Percentiles rank a stretch among this genome's conserved stretches.
These are phyloP conservation scores for Dinocampus coccinellae DNA, from an alignment of 2,888 invertebrate genomes.

Conservation along the genomic window DNA sequence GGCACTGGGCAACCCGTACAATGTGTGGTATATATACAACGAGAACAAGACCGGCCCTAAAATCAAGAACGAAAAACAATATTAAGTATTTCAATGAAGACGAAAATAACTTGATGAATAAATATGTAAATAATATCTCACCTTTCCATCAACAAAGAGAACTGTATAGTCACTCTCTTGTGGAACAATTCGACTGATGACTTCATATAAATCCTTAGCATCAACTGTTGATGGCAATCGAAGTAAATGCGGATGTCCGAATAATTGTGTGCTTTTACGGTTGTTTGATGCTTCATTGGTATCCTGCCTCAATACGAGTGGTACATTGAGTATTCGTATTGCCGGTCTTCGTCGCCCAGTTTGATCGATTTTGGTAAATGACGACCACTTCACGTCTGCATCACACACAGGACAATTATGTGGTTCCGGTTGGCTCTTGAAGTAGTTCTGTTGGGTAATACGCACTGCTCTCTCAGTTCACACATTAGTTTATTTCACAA, in stretches of 20 bases:
- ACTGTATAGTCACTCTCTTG: slow-evolving; percentile 70
- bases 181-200: slow-evolving; percentile 70
- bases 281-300: slow-evolving; percentile 70
- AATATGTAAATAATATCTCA: slow-evolving; percentile 47
- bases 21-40: slow-evolving; percentile 72
- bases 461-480: slow-evolving; percentile 56
- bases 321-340: slow-evolving; percentile 71
- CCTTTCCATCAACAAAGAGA: slow-evolving; percentile 74
- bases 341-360: slow-evolving; percentile 62
- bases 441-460: slow-evolving; percentile 63
- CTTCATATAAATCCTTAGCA: slow-evolving; percentile 70
- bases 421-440: slow-evolving; percentile 59
- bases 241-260: slow-evolving; percentile 73
- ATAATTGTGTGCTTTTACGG: slow-evolving; percentile 67
- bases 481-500: slow-evolving; percentile 56
- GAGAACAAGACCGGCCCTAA: slow-evolving; percentile 74
- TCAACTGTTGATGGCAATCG: slow-evolving; percentile 72
- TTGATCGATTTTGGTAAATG: slow-evolving; percentile 64
- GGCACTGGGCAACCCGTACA: slow-evolving; percentile 74
- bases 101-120: not conserved
- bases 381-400: slow-evolving; percentile 55
- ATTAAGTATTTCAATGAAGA: not conserved
- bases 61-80: slow-evolving; percentile 32
- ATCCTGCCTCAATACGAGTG: slow-evolving; percentile 72
- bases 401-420: slow-evolving; percentile 60